Base-by-base conservation (phyloP, 37 sponge, comb jelly and placozoan genomes). In the Aplysina aerophoba region DNA sequence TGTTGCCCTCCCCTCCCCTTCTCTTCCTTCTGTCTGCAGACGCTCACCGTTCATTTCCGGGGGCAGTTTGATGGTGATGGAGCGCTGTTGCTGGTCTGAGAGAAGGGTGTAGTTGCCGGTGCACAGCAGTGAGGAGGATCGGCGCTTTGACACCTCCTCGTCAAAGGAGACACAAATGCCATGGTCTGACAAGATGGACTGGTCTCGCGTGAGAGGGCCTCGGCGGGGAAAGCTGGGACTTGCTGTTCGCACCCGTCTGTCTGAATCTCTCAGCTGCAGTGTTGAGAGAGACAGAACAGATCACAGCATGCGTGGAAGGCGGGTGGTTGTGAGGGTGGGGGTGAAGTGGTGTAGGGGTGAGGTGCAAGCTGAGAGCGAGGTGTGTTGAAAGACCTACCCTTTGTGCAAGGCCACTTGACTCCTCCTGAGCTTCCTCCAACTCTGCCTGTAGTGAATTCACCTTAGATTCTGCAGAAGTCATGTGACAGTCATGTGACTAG, bases 121-220 rank as follows among this genome's bases (percentile, higher is more conserved):
- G 37, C n/a, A 21, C 21, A 75, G 24, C 21, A 75, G n/a, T 0
- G 78, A 75, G 16, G 78, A 75, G 15, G 37, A 22, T 39, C 78
- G 37, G 4, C 78, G 44, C 53, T 75, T 31, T 36, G 78, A 31
- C 21, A 75, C 78, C 1, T 75, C 78, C 53, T 75, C 78, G 15
- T 75, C 78, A 40, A 75, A 75, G 37, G 78, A 75, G 25, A 75
- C 78, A 40, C 78, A 75, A 8, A 75, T 75, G 22, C 78, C 78
- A 22, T 75, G 78, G 54, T 75, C 78, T 24, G 78, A 75, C 78
- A 75, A 2, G 4, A 75, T 75, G 44, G 78, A 75, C 25, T 31
- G 54, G 25, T 75, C 78, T 2, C 78, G 44, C 20, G 50, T 15
- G 54, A 75, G 25, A 12, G 40, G 25, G 21, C 41, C 31, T 19